A percentile compares a stretch with the other conserved stretches of the same genome.
phyloP scores from a whole-genome alignment of 2,113 vertebrate species.

The Phyllopteryx taeniolatus region DNA sequence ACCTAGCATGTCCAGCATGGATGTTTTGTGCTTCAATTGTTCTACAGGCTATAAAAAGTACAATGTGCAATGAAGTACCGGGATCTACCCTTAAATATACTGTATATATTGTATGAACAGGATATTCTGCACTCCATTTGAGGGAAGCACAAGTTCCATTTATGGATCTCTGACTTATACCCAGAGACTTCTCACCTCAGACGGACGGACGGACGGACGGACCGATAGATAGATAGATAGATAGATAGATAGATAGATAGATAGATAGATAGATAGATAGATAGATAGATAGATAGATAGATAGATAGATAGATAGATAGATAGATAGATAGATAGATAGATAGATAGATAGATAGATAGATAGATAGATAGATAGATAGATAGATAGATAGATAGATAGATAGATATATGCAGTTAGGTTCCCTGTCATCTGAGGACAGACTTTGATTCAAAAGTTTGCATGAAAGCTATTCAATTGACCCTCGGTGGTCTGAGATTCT shows the following conservation, averaged over 20 bases:
- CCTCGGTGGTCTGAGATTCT: neutral
- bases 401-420: neutral
- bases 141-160: neutral
- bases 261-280: too few species aligned
- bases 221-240: too few species aligned
- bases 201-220: too few species aligned
- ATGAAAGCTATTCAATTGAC: neutral
- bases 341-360: too few species aligned
- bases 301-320: too few species aligned
- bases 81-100: neutral
- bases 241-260: too few species aligned
- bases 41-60: neutral
- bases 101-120: neutral
- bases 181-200: too few species aligned
- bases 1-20: conserved; percentile 17
- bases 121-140: neutral
- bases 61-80: neutral
- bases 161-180: conserved; percentile 6
- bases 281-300: too few species aligned
- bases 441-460: neutral
- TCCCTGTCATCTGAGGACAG: conserved; percentile 3
- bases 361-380: too few species aligned
- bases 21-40: conserved; percentile 2
- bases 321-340: too few species aligned
- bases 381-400: too few species aligned